Base-by-base conservation (phyloP, 2,888 invertebrate species). In the Rhamnusium bicolor region DNA sequence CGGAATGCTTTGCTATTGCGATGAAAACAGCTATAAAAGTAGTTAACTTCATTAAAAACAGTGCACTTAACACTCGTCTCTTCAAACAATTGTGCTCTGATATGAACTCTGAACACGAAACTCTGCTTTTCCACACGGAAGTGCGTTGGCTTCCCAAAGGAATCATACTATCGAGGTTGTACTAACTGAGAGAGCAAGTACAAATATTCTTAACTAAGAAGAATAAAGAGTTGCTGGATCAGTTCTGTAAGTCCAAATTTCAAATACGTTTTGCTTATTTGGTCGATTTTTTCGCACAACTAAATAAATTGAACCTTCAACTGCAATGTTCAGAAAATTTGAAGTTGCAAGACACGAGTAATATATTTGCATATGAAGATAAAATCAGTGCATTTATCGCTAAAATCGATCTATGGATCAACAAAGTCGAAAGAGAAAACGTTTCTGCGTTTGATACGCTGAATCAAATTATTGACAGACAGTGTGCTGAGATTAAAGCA, bases 1-100 rank as follows among this genome's bases (percentile, higher is more conserved):
- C 74, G 19, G 47, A 69, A 71, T 73, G 69, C 69, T 51, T 75
- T 69, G 47, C 19, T 68, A 58, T 71, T 72, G 61, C 68, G 58
- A 65, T 73, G 65, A 18, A 75, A 65, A 60, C 56, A 63, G 18
- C 66, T 49, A 78, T 80, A 76, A 78, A 77, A 71, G 73, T 73
- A 51, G 74, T 76, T 51, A 77, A 76, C 49, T 60, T 49, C 69
- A 68, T 67, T 19, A 69, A 76, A 71, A 62, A 24, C n/a, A 71
- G 73, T 70, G 76, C 75, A 27, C 68, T 78, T 18, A 74, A 76
- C 61, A 76, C 73, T 49, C 71, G 72, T 24, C 67, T 75, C 29
- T 73, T 73, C 19, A 58, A 71, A 56, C 61, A 67, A 62, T 10
- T 72, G n/a, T 75, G 71, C 53, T 47, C 69, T 66, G 75, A 70